phyloP scores from a whole-genome alignment of 2,797 vertebrate genomes.

The Dicrostonyx torquatus region DNA sequence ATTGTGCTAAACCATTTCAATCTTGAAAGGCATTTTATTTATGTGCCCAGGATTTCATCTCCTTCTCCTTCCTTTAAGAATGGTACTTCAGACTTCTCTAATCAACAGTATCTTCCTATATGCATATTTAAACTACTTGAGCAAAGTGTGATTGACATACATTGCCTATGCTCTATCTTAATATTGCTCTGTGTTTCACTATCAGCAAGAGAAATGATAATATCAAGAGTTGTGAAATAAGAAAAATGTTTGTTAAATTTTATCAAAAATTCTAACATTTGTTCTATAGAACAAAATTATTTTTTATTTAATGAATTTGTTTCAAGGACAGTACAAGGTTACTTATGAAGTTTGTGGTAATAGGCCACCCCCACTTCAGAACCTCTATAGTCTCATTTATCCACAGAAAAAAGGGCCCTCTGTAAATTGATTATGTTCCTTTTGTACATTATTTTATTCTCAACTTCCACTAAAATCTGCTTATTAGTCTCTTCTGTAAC shows the following conservation, averaged over 20 bases:
- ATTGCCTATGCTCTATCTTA: background rate
- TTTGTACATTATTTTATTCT: background rate
- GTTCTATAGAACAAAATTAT: background rate
- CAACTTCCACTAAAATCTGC: background rate
- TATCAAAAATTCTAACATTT: background rate
- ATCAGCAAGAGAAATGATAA: background rate
- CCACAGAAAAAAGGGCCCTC: background rate
- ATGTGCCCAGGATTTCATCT: background rate
- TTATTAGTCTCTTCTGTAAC: background rate
- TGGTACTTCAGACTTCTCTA: background rate
- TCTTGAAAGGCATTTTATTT: background rate
- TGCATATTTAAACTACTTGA: background rate
- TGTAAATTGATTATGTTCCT: background rate
- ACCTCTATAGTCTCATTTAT: background rate
- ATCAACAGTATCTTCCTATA: background rate
- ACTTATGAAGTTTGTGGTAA: background rate
- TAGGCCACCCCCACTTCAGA: background rate
- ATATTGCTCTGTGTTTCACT: background rate
- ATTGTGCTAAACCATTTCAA: slow-evolving; percentile 24
- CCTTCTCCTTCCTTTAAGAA: background rate
- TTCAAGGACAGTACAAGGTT: background rate
- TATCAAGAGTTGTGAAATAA: background rate
- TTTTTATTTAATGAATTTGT: background rate
- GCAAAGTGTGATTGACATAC: background rate
- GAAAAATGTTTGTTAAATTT: background rate